phyloP scores from a whole-genome alignment of 2,888 invertebrate genomes.

The Nomada ferruginata region DNA sequence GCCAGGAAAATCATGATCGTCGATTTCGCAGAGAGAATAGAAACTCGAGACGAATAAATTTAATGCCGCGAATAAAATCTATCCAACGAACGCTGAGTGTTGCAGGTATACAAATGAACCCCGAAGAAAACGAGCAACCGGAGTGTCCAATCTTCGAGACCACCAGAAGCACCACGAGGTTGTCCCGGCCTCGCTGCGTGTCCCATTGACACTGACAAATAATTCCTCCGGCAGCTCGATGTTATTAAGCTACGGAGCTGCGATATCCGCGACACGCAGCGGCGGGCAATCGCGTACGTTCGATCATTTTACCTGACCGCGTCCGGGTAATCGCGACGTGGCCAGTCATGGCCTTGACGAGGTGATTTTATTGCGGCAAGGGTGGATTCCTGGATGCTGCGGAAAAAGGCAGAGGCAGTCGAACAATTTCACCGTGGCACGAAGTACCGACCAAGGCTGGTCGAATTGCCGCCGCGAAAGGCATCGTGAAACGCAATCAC shows the following conservation, averaged over 20 bases:
- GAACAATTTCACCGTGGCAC: conserved; percentile 61
- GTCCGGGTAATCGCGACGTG: conserved; percentile 65
- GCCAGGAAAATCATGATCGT: too few species aligned
- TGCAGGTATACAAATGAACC: too few species aligned
- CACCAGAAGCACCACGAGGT: neutral
- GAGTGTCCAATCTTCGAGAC: neutral
- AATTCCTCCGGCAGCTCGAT: conserved; percentile 26
- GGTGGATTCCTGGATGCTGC: conserved; percentile 35
- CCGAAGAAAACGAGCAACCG: neutral
- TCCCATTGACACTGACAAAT: conserved; percentile 52
- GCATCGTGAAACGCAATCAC: conserved; percentile 33
- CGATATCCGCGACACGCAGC: conserved; percentile 21
- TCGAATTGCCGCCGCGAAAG: conserved; percentile 36
- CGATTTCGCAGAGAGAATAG: neutral
- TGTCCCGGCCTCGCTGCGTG: conserved; percentile 1
- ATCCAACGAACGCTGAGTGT: too few species aligned
- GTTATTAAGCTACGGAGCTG: conserved; percentile 26
- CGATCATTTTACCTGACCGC: conserved; percentile 10
- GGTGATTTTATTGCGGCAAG: conserved; percentile 24
- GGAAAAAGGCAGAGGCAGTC: conserved; percentile 60
- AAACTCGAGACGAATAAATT: neutral
- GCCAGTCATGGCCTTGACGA: neutral
- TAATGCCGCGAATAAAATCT: neutral
- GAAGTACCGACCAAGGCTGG: conserved; percentile 53
- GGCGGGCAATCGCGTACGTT: conserved; percentile 40